These are phyloP conservation scores for Trachelus iudaicus DNA, from an alignment of 2,888 invertebrate genomes.

Conservation along the genomic window DNA sequence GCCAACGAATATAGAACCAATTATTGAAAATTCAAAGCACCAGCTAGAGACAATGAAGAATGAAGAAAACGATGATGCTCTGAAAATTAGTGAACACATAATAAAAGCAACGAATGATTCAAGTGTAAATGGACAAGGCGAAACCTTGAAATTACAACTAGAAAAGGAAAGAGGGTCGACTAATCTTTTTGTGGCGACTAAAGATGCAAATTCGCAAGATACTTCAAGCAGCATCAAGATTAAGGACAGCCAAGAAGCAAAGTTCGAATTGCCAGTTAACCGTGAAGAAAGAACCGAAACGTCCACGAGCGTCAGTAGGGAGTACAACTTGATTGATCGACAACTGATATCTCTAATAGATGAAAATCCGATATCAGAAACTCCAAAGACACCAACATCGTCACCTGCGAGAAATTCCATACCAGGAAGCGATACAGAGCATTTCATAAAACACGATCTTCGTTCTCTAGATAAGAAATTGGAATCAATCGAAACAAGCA, in stretches of 20 bases:
- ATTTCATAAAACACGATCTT: conserved; percentile 9
- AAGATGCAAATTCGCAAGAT: neutral
- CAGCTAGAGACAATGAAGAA: neutral
- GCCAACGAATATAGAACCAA: neutral
- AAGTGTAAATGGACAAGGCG: neutral
- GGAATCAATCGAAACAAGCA: conserved; percentile 22
- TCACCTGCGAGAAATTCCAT: conserved; percentile 32
- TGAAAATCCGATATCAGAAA: neutral
- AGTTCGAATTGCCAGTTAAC: neutral
- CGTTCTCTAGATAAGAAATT: conserved; percentile 22
- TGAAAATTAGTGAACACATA: neutral
- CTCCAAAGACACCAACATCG: conserved; percentile 36
- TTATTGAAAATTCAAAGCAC: neutral
- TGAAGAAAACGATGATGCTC: neutral
- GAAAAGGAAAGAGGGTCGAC: neutral
- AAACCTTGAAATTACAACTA: neutral
- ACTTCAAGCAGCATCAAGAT: too few species aligned
- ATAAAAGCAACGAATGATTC: neutral
- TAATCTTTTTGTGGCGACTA: neutral
- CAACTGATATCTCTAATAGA: neutral
- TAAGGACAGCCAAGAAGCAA: neutral
- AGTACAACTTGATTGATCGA: too few species aligned
- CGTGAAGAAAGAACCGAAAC: neutral
- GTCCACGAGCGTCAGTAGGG: neutral
- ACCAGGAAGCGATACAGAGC: conserved; percentile 16